phyloP scores from a whole-genome alignment of 2,888 invertebrate species.

The Heteromyza rotundicornis region DNA sequence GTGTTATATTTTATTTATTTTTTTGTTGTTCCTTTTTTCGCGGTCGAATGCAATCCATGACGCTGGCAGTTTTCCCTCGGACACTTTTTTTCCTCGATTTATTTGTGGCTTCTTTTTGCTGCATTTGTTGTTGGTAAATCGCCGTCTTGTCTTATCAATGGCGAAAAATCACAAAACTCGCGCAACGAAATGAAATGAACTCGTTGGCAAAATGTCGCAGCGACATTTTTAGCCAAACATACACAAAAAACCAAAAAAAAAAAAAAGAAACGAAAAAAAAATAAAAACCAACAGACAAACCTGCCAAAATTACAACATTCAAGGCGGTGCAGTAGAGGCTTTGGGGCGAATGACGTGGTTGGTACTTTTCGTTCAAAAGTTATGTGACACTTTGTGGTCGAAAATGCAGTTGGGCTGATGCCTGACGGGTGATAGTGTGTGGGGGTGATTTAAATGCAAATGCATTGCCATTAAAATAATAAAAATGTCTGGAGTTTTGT shows the following conservation, averaged over 20 bases:
- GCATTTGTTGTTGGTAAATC: neutral
- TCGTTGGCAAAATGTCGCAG: neutral
- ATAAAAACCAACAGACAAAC: neutral
- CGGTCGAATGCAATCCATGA: neutral
- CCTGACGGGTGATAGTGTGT: neutral
- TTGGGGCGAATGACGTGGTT: neutral
- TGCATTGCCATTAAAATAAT: constrained; percentile 2
- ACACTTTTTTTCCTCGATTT: too few species aligned
- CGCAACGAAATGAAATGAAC: neutral
- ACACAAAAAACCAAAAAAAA: neutral
- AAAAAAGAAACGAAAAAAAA: too few species aligned
- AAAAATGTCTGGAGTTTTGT: constrained; percentile 2
- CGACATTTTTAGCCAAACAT: neutral
- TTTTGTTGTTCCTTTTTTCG: neutral
- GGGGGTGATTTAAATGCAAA: constrained; percentile 3
- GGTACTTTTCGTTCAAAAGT: neutral
- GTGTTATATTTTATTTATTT: neutral
- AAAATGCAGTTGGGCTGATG: neutral
- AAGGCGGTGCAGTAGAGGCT: neutral
- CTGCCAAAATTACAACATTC: constrained; percentile 1
- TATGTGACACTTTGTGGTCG: neutral
- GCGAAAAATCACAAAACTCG: neutral
- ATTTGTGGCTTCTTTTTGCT: neutral
- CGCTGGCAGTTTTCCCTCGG: too few species aligned
- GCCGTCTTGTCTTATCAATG: neutral